Percentiles rank a stretch among this genome's conserved stretches.
phyloP scores from a whole-genome alignment of 2,797 vertebrate genomes.

The Chromobotia macracanthus region DNA sequence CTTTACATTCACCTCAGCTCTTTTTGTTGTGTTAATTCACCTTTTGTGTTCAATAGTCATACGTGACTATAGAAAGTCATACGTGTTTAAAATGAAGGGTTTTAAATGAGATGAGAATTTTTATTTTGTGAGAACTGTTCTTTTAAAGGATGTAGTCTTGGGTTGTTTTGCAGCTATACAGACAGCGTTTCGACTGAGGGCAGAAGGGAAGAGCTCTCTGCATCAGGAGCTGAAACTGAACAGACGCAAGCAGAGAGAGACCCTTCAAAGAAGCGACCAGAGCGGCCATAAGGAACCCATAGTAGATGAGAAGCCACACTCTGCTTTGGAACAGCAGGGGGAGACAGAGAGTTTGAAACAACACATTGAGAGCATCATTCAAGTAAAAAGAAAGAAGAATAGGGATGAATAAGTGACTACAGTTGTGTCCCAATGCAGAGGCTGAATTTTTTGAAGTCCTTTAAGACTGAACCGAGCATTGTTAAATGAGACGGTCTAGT shows the following conservation, averaged over 20 bases:
- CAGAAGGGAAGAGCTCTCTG: conserved; percentile 71
- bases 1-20: too few relatives aligned
- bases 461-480: too few relatives aligned
- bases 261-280: conserved; percentile 37
- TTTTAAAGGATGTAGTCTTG: background rate
- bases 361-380: conserved; percentile 54
- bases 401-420: background rate
- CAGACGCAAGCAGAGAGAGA: conserved; percentile 70
- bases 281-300: conserved; percentile 27
- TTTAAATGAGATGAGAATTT: too few relatives aligned
- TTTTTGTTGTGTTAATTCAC: too few relatives aligned
- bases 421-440: background rate
- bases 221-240: conserved; percentile 78
- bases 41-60: too few relatives aligned
- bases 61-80: too few relatives aligned
- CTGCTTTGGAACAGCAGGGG: conserved; percentile 21
- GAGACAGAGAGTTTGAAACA: conserved; percentile 45
- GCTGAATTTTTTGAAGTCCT: too few relatives aligned
- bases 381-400: conserved; percentile 36
- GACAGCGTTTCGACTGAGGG: conserved; percentile 74
- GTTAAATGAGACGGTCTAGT: too few relatives aligned
- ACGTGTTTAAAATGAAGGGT: too few relatives aligned
- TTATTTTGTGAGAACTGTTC: background rate
- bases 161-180: conserved; percentile 69
- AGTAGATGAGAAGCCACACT: background rate